Percentiles rank a stretch among this genome's conserved stretches.
phyloP scores from a whole-genome alignment of 2,888 invertebrate species.

The Eilema griseolum region DNA sequence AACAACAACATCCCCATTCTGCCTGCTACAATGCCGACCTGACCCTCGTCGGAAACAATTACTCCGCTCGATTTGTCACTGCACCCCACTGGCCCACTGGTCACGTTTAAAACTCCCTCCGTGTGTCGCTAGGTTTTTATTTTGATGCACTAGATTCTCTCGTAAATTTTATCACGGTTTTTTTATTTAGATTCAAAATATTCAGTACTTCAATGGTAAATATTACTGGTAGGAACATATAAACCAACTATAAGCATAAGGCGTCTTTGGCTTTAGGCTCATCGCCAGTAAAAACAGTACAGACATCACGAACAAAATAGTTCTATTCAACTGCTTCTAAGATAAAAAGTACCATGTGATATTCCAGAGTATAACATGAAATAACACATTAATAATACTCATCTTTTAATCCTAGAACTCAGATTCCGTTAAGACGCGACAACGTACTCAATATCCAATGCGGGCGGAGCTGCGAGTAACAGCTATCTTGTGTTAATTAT shows the following conservation, averaged over 20 bases:
- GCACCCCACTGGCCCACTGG: slow-evolving; percentile 13
- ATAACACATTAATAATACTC: too few relatives aligned
- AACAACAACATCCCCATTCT: slow-evolving; percentile 1
- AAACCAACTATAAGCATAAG: not conserved
- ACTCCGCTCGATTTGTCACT: slow-evolving; percentile 40
- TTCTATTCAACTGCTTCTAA: too few relatives aligned
- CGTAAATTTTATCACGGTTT: not conserved
- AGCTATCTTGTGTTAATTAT: not conserved
- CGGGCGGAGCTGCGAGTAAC: not conserved
- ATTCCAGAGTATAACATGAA: too few relatives aligned
- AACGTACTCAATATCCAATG: too few relatives aligned
- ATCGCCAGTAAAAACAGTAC: too few relatives aligned
- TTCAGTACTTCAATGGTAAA: too few relatives aligned
- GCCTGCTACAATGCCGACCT: not conserved
- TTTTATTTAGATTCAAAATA: not conserved
- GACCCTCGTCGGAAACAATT: slow-evolving; percentile 33
- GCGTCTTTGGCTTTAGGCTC: too few relatives aligned
- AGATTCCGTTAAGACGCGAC: too few relatives aligned
- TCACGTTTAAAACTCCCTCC: not conserved
- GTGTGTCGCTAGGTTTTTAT: not conserved
- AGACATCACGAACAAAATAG: too few relatives aligned
- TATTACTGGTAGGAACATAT: too few relatives aligned
- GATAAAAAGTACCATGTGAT: too few relatives aligned
- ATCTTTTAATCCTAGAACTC: too few relatives aligned
- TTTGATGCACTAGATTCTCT: not conserved